A percentile compares a stretch with the other conserved stretches of the same genome.
Conservation (phyloP, 2,113 vertebrate genomes). For the Chroicocephalus ridibundus region DNA sequence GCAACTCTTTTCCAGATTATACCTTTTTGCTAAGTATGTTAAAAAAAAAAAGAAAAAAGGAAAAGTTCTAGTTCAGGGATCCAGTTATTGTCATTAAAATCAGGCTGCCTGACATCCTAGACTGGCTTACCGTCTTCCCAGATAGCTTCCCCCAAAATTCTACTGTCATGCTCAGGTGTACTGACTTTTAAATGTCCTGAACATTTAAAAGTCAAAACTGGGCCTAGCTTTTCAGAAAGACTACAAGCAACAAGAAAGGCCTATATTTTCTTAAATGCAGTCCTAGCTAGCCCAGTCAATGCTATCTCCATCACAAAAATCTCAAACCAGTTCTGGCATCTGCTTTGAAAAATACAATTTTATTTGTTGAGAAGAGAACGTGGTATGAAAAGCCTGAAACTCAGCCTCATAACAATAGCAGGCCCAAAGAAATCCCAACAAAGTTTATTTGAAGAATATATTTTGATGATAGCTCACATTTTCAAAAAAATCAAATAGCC, state of each 20-base stretch:
- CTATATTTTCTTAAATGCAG: neutral
- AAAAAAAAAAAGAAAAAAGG: neutral
- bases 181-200: neutral
- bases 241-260: neutral
- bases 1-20: neutral
- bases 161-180: neutral
- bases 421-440: neutral
- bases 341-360: neutral
- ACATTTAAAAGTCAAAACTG: neutral
- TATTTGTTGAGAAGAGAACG: neutral
- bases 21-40: neutral
- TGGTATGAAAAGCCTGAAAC: neutral
- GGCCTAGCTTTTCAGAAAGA: neutral
- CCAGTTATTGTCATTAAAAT: neutral
- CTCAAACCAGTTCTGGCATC: neutral
- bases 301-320: neutral
- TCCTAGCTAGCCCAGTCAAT: neutral
- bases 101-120: neutral
- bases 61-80: neutral
- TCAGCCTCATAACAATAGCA: neutral
- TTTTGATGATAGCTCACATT: neutral
- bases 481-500: neutral
- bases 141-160: neutral
- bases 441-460: neutral
- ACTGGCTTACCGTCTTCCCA: neutral